These are phyloP conservation scores for Caenorhabditis sp. DNA, from an alignment of 2,888 invertebrate genomes.

Conservation along the genomic window DNA sequence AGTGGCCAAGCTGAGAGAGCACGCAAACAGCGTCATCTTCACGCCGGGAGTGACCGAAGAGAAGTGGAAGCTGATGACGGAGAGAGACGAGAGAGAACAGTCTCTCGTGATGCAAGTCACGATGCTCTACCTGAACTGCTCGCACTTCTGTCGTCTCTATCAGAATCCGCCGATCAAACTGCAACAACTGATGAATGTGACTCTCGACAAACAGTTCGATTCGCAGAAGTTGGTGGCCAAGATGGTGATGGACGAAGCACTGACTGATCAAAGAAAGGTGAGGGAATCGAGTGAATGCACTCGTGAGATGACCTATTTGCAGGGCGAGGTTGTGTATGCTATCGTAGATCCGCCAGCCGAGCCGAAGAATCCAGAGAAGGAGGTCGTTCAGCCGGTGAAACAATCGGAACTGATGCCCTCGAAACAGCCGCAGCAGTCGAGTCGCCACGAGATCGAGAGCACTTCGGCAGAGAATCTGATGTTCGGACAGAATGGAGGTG, in stretches of 20 bases:
- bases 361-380: neutral
- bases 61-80: constrained; percentile 11
- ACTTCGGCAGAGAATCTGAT: constrained; percentile 20
- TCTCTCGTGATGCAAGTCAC: constrained; percentile 31
- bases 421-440: neutral
- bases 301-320: neutral
- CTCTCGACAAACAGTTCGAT: constrained; percentile 28
- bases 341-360: constrained; percentile 3
- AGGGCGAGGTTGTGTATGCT: constrained; percentile 45
- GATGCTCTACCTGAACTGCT: constrained; percentile 26
- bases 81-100: constrained; percentile 23
- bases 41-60: constrained; percentile 1
- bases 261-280: constrained; percentile 45
- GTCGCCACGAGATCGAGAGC: neutral
- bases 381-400: constrained; percentile 21
- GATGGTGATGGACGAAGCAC: constrained; percentile 29
- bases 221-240: constrained; percentile 30
- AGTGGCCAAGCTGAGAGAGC: neutral
- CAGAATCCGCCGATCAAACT: constrained; percentile 29
- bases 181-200: constrained; percentile 39
- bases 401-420: neutral
- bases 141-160: constrained; percentile 31
- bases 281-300: neutral
- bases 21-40: constrained; percentile 8
- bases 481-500: constrained; percentile 18